Conservation (phyloP, 1,140 invertebrate genomes). For the Saxidomus purpurata region DNA sequence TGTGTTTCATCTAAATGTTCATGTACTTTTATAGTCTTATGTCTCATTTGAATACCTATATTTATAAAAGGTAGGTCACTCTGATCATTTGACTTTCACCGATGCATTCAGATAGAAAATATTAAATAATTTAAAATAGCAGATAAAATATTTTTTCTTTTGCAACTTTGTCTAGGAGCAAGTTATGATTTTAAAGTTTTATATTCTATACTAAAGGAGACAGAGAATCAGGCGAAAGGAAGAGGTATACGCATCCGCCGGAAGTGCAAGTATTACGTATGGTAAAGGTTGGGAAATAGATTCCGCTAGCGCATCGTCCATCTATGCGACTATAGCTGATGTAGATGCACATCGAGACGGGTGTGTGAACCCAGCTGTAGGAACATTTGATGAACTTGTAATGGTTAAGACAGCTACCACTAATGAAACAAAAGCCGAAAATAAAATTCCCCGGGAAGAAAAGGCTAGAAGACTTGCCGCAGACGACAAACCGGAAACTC, state of each 20-base stretch:
- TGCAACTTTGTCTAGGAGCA: too few species aligned
- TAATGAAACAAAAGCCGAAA: not conserved
- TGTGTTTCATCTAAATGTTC: too few species aligned
- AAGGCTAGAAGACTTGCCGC: not conserved
- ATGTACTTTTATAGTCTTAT: too few species aligned
- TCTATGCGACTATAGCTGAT: conserved; percentile 56
- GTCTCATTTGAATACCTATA: too few species aligned
- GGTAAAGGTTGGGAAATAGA: conserved; percentile 49
- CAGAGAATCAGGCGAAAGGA: conserved; percentile 37
- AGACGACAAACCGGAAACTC: not conserved
- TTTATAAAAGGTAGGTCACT: too few species aligned
- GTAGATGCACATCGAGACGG: conserved; percentile 14
- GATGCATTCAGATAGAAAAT: too few species aligned
- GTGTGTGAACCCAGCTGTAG: conserved; percentile 32
- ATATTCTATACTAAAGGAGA: too few species aligned
- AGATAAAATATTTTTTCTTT: too few species aligned
- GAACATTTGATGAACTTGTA: not conserved
- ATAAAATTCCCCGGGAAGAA: not conserved
- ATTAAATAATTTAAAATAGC: too few species aligned
- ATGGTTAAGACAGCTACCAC: not conserved
- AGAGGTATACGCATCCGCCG: conserved; percentile 41
- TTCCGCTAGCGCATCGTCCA: not conserved
- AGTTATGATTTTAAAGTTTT: too few species aligned
- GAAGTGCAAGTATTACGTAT: conserved; percentile 51
- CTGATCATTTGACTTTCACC: too few species aligned